phyloP scores from a whole-genome alignment of 2,888 invertebrate genomes.

The Orgyia antiqua region DNA sequence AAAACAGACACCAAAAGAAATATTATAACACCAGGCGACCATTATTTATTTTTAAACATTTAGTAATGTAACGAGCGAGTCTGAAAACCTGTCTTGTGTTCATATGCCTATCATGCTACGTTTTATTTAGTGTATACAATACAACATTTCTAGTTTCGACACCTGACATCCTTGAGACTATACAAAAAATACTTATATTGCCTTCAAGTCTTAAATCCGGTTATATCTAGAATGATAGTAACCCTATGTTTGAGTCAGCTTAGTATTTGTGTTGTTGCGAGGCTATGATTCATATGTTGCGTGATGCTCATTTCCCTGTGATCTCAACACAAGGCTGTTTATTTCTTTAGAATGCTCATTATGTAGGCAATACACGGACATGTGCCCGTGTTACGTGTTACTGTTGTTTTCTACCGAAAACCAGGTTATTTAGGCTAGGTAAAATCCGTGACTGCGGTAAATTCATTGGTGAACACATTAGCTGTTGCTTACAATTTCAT shows the following conservation, averaged over 20 bases:
- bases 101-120: slow-evolving; percentile 1
- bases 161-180: slow-evolving; percentile 13
- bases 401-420: slow-evolving; percentile 1
- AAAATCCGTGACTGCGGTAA: too few species aligned
- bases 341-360: slow-evolving; percentile 32
- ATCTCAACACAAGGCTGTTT: slow-evolving; percentile 43
- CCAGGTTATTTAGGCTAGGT: too few species aligned
- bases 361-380: slow-evolving; percentile 25
- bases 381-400: slow-evolving; percentile 10
- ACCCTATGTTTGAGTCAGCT: slow-evolving; percentile 28
- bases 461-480: too few species aligned
- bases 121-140: slow-evolving; percentile 5
- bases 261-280: slow-evolving; percentile 12
- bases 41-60: neutral
- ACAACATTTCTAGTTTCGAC: slow-evolving; percentile 7
- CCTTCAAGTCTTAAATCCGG: slow-evolving; percentile 23
- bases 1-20: too few species aligned
- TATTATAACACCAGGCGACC: neutral
- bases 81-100: neutral
- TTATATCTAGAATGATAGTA: slow-evolving; percentile 22
- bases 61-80: slow-evolving; percentile 1
- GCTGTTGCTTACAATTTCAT: too few species aligned
- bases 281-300: slow-evolving; percentile 47
- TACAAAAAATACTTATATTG: slow-evolving; percentile 11
- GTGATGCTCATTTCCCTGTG: slow-evolving; percentile 49